Evolutionary conservation across 2,797 vertebrate genomes (phyloP), one percentile per base, ranked within the genome.

Genomic region (Taenioides sp.): DNA sequence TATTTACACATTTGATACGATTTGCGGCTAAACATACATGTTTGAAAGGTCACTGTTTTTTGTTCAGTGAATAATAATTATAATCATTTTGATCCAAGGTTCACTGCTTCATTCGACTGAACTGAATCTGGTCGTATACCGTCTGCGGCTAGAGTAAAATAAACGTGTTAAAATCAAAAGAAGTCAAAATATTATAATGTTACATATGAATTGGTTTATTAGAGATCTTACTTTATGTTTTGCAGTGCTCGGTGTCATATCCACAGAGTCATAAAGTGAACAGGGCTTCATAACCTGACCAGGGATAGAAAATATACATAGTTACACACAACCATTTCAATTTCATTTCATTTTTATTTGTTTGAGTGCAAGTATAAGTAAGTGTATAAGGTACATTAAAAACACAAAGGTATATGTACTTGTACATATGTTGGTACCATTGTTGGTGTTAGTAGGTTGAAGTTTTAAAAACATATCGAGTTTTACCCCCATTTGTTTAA

Each of bases 111-210:
- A 6, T 75, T 27, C 85, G 81, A 16, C 0, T 66, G 0, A 87
- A 6, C 73, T 86, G 74, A 65, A 91, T 81, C 80, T 73, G 9
- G 77, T 90, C 90, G 0, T 91, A 91, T 3, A 91, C 10, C 0
- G 85, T 86, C 16, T 74, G 47, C 1, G 80, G 60, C 84, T 89
- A 1, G 0, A 72, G 6, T 50, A n/a, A 2, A 3, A 7, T 17
- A 2, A 22, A 65, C 12, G 25, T 43, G 23, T 12, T 54, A 2
- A 68, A 68, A 3, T 20, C 20, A 27, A n/a, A n/a, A n/a, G n/a
- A n/a, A n/a, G n/a, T n/a, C 22, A 31, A n/a, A 54, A 65, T 49
- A 49, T 25, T 50, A 1, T 27, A 28, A 50, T 58, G 23, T 50
- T 63, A 3, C n/a, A 65, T 47, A 22, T 27, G 20, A 63, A 2